Evolutionary conservation across 2,888 invertebrate species (phyloP), one percentile per base, ranked within the genome.

Genomic region (Ichneumon xanthorius): DNA sequence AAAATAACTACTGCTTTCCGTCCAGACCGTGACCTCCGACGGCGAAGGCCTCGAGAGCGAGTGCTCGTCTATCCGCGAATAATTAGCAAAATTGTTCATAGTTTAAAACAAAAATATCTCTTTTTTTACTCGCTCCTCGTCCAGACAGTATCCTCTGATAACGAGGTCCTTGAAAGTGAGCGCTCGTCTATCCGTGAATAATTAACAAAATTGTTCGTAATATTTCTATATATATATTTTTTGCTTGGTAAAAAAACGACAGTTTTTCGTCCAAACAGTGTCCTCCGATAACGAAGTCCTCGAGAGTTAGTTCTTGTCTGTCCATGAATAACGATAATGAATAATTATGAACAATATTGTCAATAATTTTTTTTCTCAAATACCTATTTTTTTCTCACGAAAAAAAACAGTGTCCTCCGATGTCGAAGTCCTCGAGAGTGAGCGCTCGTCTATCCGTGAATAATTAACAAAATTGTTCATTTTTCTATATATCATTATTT

Each of bases 381-480:
- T 6, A 33, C 33, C 5, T 0, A 33, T 33, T 33, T 33, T 33
- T 33, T 33, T 33, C 50, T 37, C 16, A 5, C 14, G 11, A 11
- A 50, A 11, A 70, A 58, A 67, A 22, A 82, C 70, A 76, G 22
- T 37, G 65, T 50, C 22, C 22, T 76, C 70, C 80, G 61, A 73
- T 85, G 85, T 80, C 82, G 82, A 85, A 76, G 76, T 82, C 75
- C 82, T 82, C 61, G n/a, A 80, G 72, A 82, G 82, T 73, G 85
- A 71, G 72, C 71, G 80, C 85, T 82, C 75, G 75, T 75, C 65
- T 65, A 50, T 75, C 53, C 40, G 76, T 71, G 82, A 82, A 72
- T 86, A 83, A 22, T 22, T 22, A 22, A 1, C 22, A 22, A 22
- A 22, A 22, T 22, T 22, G 22, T 22, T 22, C 22, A 22, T 22